Percentiles rank a stretch among this genome's conserved stretches.
phyloP scores from a whole-genome alignment of 1,140 invertebrate species.

The Anadara kagoshimensis region DNA sequence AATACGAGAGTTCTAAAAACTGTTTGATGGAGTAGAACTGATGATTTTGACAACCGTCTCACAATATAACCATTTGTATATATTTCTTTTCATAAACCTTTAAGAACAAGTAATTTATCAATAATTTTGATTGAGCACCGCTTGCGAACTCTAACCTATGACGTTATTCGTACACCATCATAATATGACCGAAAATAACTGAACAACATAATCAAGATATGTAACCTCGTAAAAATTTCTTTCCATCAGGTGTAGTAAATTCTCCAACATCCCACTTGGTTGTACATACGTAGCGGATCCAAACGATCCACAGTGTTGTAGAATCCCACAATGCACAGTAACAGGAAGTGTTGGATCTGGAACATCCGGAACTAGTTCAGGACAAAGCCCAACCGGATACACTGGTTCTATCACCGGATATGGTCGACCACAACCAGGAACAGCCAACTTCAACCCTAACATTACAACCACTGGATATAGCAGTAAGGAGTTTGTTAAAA shows the following conservation, averaged over 20 bases:
- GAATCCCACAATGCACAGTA: conserved; percentile 32
- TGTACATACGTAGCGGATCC: conserved; percentile 11
- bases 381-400: conserved; percentile 16
- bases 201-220: background rate
- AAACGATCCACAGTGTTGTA: conserved; percentile 25
- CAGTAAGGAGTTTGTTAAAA: conserved; percentile 3
- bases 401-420: conserved; percentile 27
- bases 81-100: no score
- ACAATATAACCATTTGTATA: no score
- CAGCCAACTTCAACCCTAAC: conserved; percentile 18
- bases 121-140: no score
- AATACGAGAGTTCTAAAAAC: no score
- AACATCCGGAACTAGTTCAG: conserved; percentile 13
- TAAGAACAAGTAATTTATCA: no score
- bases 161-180: no score
- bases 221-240: no score
- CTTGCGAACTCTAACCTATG: no score
- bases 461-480: conserved; percentile 37
- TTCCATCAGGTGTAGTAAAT: background rate
- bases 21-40: no score
- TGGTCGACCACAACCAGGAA: conserved; percentile 22
- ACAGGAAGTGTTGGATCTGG: conserved; percentile 33
- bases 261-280: background rate
- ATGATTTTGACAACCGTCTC: no score
- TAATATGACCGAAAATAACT: background rate